Conservation (phyloP, 1,140 invertebrate species). For the Fragariocoptes setiger region DNA sequence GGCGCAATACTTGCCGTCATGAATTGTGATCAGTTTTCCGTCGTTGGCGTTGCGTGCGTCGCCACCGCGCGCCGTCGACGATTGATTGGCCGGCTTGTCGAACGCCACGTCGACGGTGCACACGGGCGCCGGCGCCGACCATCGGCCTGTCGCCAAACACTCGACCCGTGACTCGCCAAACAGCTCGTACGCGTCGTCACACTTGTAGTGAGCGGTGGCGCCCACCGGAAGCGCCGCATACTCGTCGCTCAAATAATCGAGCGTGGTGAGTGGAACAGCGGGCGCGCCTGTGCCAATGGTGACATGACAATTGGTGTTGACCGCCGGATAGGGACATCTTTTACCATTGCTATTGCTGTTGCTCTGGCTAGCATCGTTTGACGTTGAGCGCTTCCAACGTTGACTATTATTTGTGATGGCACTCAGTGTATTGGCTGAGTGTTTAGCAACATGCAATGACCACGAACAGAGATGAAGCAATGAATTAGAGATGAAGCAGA, state of each 20-base stretch:
- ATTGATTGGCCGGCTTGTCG: conserved; percentile 55
- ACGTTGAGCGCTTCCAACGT: too few species aligned
- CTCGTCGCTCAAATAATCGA: conserved; percentile 22
- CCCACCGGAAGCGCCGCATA: conserved; percentile 16
- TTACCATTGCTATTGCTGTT: neutral
- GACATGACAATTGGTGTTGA: neutral
- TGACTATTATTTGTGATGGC: too few species aligned
- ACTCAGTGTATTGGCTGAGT: too few species aligned
- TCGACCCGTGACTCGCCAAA: conserved; percentile 31
- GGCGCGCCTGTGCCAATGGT: conserved; percentile 17
- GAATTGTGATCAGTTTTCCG: conserved; percentile 41
- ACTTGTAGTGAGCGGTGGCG: conserved; percentile 36
- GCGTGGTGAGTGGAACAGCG: conserved; percentile 43
- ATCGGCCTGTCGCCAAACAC: conserved; percentile 32
- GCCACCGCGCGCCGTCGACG: conserved; percentile 38
- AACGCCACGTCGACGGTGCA: conserved; percentile 47
- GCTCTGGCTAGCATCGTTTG: neutral
- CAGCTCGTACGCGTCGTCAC: conserved; percentile 44
- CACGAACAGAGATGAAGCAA: too few species aligned
- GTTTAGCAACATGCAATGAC: too few species aligned
- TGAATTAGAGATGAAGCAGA: too few species aligned
- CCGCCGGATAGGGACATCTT: neutral
- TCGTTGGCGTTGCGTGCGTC: conserved; percentile 48
- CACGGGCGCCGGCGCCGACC: conserved; percentile 44
- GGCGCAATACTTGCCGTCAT: conserved; percentile 51